Base-by-base conservation (phyloP, 1,140 invertebrate genomes). In the Penaeus japonicus region DNA sequence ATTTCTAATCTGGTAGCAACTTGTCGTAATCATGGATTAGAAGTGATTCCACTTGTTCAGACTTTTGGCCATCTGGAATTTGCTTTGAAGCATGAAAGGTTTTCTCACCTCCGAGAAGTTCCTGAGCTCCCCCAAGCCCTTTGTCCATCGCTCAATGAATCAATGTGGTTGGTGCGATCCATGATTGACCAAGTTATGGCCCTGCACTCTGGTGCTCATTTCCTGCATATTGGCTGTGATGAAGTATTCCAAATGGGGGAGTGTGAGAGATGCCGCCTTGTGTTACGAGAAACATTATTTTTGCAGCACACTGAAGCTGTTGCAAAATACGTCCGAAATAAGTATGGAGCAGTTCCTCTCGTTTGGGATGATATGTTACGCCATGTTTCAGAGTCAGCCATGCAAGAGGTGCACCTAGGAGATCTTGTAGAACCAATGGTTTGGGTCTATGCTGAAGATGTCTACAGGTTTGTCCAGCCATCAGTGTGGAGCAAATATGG, bases 311-410 rank as follows among this genome's bases (percentile, higher is more conserved):
- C 93, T 39, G 90, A 90, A 10, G 90, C 90, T 35, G 92, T 94
- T 20, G 93, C 93, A 12, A 91, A 81, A 7, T 93, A 93, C 87
- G 92, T 93, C 4, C 89, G 91, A 12, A 89, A 90, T 1, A 92
- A 92, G 47, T 93, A 94, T 53, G 91, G 92, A 54, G 92, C 94
- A 2, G 93, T 91, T n/a, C 93, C 93, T 17, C 95, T 99, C 15
- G 96, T 99, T 90, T 99, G 98, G 98, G 97, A 99, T 91, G 98
- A 99, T 92, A 98, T 99, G 97, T 92, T 99, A 55, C 93, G 97
- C 35, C 94, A 95, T 57, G 95, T 97, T 77, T 88, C 92, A 4
- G 86, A 91, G 27, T 91, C 92, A 7, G 91, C 92, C 39, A 91
- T 95, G 91, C 90, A 92, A 92, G 94, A 94, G 78, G 95, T 94